Evolutionary conservation across 2,113 vertebrate species (phyloP).

Genomic region (Sapajus apella): DNA sequence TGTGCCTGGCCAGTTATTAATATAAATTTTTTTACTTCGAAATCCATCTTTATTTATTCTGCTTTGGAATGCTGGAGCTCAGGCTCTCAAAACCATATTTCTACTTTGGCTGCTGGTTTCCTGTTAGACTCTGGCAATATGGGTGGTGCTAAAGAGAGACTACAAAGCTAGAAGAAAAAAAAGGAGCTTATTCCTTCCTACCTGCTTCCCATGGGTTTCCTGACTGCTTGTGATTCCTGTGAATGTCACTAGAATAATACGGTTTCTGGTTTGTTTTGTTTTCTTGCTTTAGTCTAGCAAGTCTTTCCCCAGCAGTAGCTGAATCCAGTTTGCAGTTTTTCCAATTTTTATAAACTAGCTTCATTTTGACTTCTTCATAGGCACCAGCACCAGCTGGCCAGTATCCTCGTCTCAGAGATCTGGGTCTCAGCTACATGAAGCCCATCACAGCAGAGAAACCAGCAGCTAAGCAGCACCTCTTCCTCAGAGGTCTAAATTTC

Average conservation of each 20-base stretch:
- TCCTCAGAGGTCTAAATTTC: not conserved
- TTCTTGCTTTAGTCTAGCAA: not conserved
- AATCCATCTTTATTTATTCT: not conserved
- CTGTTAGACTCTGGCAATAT: not conserved
- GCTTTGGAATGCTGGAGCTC: not conserved
- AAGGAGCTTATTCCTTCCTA: not conserved
- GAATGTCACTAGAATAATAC: not conserved
- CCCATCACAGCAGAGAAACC: not conserved
- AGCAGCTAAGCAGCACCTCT: not conserved
- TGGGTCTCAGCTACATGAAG: not conserved
- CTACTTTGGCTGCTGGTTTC: not conserved
- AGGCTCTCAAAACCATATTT: not conserved
- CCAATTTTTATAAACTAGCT: not conserved
- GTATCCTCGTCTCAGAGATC: not conserved
- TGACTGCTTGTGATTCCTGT: not conserved
- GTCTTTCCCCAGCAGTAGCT: not conserved
- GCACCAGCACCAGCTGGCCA: not conserved
- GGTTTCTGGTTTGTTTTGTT: not conserved
- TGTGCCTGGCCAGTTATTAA: too few relatives aligned
- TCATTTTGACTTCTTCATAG: not conserved
- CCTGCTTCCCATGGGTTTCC: not conserved
- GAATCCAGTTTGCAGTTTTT: not conserved
- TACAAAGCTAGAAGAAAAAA: too few relatives aligned
- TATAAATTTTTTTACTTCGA: not conserved
- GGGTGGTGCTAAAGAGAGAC: not conserved